Evolutionary conservation across 2,888 invertebrate genomes (phyloP).

Genomic region (Pegoplata infirma): DNA sequence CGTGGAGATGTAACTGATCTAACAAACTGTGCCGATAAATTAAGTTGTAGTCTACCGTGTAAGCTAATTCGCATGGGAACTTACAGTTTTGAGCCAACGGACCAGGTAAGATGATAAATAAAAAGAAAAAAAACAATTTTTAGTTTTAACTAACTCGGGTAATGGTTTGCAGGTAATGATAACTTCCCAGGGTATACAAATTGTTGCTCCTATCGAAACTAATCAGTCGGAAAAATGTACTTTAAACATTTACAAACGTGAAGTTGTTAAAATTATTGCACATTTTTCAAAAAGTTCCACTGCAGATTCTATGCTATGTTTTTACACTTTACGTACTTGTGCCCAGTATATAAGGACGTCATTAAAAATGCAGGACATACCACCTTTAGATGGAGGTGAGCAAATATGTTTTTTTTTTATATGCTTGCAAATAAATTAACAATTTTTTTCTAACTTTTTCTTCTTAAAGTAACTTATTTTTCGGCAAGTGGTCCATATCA

Average conservation of each 20-base stretch:
- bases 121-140: background rate
- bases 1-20: constrained; percentile 79
- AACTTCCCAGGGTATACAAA: constrained; percentile 81
- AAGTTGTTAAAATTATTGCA: constrained; percentile 86
- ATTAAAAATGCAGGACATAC: constrained; percentile 82
- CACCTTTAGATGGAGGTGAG: constrained; percentile 67
- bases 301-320: constrained; percentile 86
- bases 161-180: constrained; percentile 80
- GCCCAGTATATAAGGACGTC: constrained; percentile 84
- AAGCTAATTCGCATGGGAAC: constrained; percentile 91
- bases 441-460: background rate
- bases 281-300: constrained; percentile 84
- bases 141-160: too few relatives aligned
- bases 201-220: constrained; percentile 81
- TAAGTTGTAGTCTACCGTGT: constrained; percentile 82
- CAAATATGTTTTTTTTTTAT: too few relatives aligned
- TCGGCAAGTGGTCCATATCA: constrained; percentile 67
- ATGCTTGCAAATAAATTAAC: background rate
- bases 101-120: constrained; percentile 81
- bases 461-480: constrained; percentile 65
- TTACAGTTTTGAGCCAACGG: constrained; percentile 87
- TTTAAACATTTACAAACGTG: constrained; percentile 83
- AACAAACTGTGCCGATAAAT: constrained; percentile 77
- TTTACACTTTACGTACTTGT: constrained; percentile 85
- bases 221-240: constrained; percentile 80